Evolutionary conservation across 2,888 invertebrate species (phyloP), one percentile per base, ranked within the genome.

Genomic region (Neoitamus cyanurus): DNA sequence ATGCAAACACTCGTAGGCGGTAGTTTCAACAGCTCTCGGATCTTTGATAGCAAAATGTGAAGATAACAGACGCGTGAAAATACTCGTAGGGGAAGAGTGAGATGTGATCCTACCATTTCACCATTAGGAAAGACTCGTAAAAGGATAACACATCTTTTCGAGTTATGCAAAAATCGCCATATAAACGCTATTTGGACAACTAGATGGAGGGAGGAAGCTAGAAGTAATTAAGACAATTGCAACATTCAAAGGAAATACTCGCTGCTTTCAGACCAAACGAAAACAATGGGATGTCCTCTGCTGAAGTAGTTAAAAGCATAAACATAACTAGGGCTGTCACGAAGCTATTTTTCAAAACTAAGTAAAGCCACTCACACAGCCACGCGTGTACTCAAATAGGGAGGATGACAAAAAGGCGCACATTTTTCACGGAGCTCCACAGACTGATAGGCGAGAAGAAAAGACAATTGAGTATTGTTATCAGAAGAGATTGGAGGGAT

Each of bases 381-480:
- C 15, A 36, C 36, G 37, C 28, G 31, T 6, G 34, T 34, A 80
- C 78, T 48, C 31, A 31, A 80, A 58, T n/a, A 48, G 36, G 20
- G 69, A n/a, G 69, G 7, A 31, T 28, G 28, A 69, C 69, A 82
- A 82, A 82, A 37, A 58, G 25, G 69, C 25, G 58, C 7, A 37
- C 78, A 80, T 82, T 82, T 82, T 82, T 82, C 82, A 82, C 34
- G 28, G 69, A 69, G 68, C 69, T 82, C 28, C 25, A 82, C 82
- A 69, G 82, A 82, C 69, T 68, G 69, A 69, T 82, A 69, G 69
- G 36, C 69, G 36, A 37, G 37, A 82, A 82, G 82, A 82, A 80
- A 82, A 36, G 69, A 82, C 82, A 82, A 80, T 80, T 46, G 20
- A 30, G 58, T 34, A 58, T 80, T 58, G 80, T 58, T 80, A 48